Evolutionary conservation across 1,140 invertebrate genomes (phyloP).

Genomic region (Callitettix versicolor): DNA sequence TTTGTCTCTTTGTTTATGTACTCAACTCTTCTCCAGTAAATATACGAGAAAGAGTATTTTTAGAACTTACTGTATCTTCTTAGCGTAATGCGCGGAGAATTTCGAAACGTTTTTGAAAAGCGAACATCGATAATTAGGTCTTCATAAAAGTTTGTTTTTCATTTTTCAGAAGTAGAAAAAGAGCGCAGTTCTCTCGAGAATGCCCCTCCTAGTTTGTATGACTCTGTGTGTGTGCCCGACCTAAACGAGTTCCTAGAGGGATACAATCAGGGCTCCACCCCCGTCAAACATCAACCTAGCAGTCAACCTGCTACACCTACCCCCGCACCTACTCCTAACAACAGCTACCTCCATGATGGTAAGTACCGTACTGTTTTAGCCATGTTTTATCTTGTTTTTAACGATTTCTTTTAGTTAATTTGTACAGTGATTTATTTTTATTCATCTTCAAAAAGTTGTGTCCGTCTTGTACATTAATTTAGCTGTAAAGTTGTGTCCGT

Average conservation of each 20-base stretch:
- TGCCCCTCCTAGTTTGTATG: conserved; percentile 51
- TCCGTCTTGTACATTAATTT: too few species aligned
- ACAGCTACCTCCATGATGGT: conserved; percentile 9
- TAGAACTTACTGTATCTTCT: too few species aligned
- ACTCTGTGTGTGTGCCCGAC: conserved; percentile 68
- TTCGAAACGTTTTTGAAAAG: too few species aligned
- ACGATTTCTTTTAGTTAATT: too few species aligned
- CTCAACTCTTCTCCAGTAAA: too few species aligned
- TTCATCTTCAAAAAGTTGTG: not conserved
- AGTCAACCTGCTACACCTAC: conserved; percentile 3
- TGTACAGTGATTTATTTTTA: too few species aligned
- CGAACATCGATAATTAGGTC: too few species aligned
- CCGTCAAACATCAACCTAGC: conserved; percentile 8
- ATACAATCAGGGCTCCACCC: conserved; percentile 29
- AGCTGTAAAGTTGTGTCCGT: too few species aligned
- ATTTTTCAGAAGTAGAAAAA: conserved; percentile 53
- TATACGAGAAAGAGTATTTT: too few species aligned
- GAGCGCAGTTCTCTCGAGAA: conserved; percentile 50
- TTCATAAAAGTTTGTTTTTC: conserved; percentile 15
- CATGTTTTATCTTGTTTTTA: not conserved
- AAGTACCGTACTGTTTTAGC: not conserved
- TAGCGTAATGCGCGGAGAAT: too few species aligned
- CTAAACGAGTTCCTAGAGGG: conserved; percentile 52
- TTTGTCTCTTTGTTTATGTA: too few species aligned
- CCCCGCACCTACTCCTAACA: conserved; percentile 1